Evolutionary conservation across 1,140 invertebrate species (phyloP), one percentile per base, ranked within the genome.

Genomic region (Eulimnadia texana): DNA sequence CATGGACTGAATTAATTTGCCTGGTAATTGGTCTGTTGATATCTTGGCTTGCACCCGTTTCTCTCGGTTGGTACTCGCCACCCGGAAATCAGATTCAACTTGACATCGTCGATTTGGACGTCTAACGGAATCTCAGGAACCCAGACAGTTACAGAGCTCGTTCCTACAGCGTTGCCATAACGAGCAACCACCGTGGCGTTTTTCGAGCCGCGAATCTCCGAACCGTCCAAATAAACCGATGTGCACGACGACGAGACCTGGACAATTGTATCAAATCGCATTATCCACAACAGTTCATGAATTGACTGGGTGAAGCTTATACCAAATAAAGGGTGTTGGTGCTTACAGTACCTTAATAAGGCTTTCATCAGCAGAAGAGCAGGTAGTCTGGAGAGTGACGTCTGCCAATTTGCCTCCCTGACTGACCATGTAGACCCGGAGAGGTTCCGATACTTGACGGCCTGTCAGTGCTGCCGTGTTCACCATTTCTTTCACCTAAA

Each of bases 161-260:
- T 72, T 6, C 91, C 89, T 6, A 85, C 88, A 70, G 93, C 90
- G 0, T 88, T 88, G 6, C 90, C 92, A 70, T 95, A 97, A 73
- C 93, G 93, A 6, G 95, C 90, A 10, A 93, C 80, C 16, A 98
- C 84, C 1, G 90, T 91, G 1, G 93, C 93, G 72, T 97, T 97
- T 13, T 90, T 88, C 0, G 91, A 93, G 3, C 93, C 93, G 0
- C 91, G 80, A 42, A 92, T 89, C 76, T 98, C 94, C 16, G 91
- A 93, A 0, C 94, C 94, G 73, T 98, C 93, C 6, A 98, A 84
- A 74, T 96, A 98, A 2, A 98, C 90, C 3, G 89, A 92, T 64
- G 91, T 94, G 74, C 94, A 98, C 3, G 92, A 93, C 0, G 90
- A 90, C 9, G 93, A 93, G 1, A 97, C 92, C 92, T 95, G 69